phyloP scores from a whole-genome alignment of 2,888 invertebrate species.

The Leistus spinibarbis region DNA sequence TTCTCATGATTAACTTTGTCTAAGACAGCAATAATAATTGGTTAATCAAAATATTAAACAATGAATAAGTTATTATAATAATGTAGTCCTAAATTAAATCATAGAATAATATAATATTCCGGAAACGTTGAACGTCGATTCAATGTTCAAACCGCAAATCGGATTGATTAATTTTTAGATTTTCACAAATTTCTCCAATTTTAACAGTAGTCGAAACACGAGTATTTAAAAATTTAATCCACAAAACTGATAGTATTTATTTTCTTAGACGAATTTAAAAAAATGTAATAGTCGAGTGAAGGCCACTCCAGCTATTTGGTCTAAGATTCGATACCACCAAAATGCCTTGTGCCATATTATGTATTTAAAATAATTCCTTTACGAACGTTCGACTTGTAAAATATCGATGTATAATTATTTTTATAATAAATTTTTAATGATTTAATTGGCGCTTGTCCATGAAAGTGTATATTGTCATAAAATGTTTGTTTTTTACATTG shows the following conservation, averaged over 20 bases:
- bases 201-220: too few species aligned
- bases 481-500: neutral
- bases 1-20: too few species aligned
- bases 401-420: neutral
- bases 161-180: neutral
- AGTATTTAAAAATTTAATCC: too few species aligned
- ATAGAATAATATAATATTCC: neutral
- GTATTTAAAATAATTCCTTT: too few species aligned
- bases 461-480: too few species aligned
- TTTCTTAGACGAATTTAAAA: too few species aligned
- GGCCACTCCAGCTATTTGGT: too few species aligned
- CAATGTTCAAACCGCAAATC: conserved; percentile 1
- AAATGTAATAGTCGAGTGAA: too few species aligned
- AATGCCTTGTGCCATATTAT: too few species aligned
- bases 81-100: neutral
- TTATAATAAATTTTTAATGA: neutral
- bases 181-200: conserved; percentile 4
- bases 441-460: neutral
- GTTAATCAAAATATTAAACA: neutral
- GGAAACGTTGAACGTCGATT: neutral
- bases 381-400: too few species aligned
- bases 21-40: neutral
- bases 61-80: neutral
- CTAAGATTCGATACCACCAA: too few species aligned
- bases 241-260: too few species aligned